These are phyloP conservation scores for Hybognathus amarus DNA, from an alignment of 2,797 vertebrate species.

Conservation along the genomic window DNA sequence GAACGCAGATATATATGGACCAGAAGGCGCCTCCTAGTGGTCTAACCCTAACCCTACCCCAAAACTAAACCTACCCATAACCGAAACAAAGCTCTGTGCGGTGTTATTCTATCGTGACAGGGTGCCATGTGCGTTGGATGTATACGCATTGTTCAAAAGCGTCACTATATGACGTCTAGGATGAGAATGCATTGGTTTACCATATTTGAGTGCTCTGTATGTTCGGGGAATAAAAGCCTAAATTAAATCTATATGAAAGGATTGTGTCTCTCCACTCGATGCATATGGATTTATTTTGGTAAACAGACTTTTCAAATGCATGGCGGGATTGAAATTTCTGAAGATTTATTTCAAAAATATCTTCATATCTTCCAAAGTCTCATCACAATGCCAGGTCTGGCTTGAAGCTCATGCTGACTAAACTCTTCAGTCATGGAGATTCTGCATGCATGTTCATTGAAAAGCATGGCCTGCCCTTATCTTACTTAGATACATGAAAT, in stretches of 20 bases:
- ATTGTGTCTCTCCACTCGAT: not conserved
- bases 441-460: too few relatives aligned
- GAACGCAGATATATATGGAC: too few relatives aligned
- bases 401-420: not conserved
- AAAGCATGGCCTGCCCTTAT: not conserved
- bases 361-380: not conserved
- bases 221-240: not conserved
- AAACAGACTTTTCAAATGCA: not conserved
- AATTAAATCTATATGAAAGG: not conserved
- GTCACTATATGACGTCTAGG: too few relatives aligned
- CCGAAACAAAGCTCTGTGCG: too few relatives aligned
- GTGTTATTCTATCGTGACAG: too few relatives aligned
- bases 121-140: too few relatives aligned
- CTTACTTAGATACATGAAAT: not conserved
- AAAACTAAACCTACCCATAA: too few relatives aligned
- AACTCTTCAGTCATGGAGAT: not conserved
- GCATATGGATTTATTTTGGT: not conserved
- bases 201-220: not conserved
- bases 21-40: too few relatives aligned
- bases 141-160: too few relatives aligned
- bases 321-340: too few relatives aligned
- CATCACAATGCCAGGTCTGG: not conserved
- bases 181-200: too few relatives aligned
- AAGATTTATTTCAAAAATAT: not conserved
- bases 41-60: too few relatives aligned